Base-by-base conservation (phyloP, 2,797 vertebrate genomes). In the Oryzias dopingdopingensis region DNA sequence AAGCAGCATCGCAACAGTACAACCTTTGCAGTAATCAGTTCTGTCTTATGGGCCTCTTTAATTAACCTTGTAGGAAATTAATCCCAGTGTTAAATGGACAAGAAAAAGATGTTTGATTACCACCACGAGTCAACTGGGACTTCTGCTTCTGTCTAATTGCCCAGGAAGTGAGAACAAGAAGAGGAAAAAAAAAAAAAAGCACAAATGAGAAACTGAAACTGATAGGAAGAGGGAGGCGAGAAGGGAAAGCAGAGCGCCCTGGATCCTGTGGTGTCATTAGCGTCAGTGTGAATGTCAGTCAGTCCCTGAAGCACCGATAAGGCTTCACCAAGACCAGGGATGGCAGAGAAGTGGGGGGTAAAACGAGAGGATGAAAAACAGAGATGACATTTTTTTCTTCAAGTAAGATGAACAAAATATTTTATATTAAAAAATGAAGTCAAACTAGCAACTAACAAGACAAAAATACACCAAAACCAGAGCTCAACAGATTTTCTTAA, bases 41-140 rank as follows among this genome's bases (percentile, higher is more conserved):
- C 77, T 84, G 89, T 91, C 88, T 91, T 88, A 90, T 89, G 88
- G 86, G 89, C 87, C 85, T 90, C 85, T 91, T 92, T 92, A 92
- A 92, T 92, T 92, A 92, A 92, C 90, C 90, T 91, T 89, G 85
- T 87, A 87, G 88, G 87, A 91, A 91, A 91, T 92, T 91, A 91
- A 91, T 90, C 89, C 89, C 85, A 78, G 80, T 91, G 89, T 90
- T 91, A 92, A 90, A 92, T 91, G 87, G 89, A 88, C 87, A 89
- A 89, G 87, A 91, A 90, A 92, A 91, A 91, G 89, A 91, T 91
- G 88, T 90, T 91, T 92, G 90, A 91, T 92, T 91, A 91, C 84
- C 81, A 89, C 84, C 71, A 67, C 22, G 65, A 83, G 86, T 75
- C 90, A 87, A 88, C 82, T 76, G 89, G 91, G 90, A 90, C 82